Evolutionary conservation across 2,888 invertebrate species (phyloP).

Genomic region (Tipula confusa): DNA sequence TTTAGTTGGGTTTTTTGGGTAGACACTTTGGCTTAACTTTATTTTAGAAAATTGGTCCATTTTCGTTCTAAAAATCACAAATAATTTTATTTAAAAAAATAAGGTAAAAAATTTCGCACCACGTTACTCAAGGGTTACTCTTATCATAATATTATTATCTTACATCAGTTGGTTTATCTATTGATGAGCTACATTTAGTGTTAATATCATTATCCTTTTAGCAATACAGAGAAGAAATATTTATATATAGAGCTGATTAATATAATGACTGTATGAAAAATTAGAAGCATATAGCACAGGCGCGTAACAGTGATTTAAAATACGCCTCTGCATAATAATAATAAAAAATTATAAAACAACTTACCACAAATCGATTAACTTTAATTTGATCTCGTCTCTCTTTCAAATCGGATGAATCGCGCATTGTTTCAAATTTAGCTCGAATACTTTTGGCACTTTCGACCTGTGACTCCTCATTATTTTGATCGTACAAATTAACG

Average conservation of each 20-base stretch:
- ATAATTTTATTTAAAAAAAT: too few relatives aligned
- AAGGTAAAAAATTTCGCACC: too few relatives aligned
- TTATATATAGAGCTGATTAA: background rate
- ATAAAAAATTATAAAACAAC: conserved; percentile 47
- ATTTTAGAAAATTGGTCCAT: too few relatives aligned
- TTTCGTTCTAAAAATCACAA: too few relatives aligned
- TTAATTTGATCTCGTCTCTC: conserved; percentile 58
- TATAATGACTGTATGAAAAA: background rate
- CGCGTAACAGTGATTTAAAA: too few relatives aligned
- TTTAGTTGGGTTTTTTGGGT: too few relatives aligned
- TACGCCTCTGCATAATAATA: too few relatives aligned
- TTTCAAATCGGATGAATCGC: conserved; percentile 52
- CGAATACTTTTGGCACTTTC: conserved; percentile 85
- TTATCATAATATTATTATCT: background rate
- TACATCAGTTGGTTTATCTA: background rate
- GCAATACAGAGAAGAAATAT: background rate
- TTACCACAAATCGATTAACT: conserved; percentile 91
- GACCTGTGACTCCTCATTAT: conserved; percentile 69
- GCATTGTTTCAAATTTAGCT: conserved; percentile 83
- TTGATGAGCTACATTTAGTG: conserved; percentile 12
- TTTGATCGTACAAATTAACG: conserved; percentile 51
- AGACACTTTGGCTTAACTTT: too few relatives aligned
- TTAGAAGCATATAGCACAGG: too few relatives aligned
- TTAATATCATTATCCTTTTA: background rate
- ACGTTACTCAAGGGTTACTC: background rate